These are phyloP conservation scores for Trachythela sp. DNA, from an alignment of 64 coral and sea anemone species.

Conservation along the genomic window DNA sequence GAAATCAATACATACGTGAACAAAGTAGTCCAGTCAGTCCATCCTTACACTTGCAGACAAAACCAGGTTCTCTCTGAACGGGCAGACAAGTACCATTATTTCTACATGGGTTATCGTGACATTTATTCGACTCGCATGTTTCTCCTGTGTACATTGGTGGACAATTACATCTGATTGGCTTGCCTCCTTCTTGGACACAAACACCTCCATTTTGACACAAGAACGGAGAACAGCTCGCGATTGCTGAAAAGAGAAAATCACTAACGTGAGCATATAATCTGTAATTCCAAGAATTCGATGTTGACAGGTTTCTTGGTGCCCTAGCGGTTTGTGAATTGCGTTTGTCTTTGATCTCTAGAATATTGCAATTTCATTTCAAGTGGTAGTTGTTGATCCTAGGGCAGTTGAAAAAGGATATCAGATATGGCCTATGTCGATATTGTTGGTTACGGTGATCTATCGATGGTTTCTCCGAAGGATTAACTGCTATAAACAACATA, in stretches of 20 bases:
- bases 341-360: too few species aligned
- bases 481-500: too few species aligned
- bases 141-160: neutral
- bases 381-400: neutral
- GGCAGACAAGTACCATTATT: conserved; percentile 42
- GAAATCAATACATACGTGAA: neutral
- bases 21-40: conserved; percentile 37
- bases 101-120: conserved; percentile 45
- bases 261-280: too few species aligned
- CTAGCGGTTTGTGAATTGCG: too few species aligned
- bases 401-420: neutral
- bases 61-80: neutral
- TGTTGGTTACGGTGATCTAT: too few species aligned
- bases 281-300: too few species aligned
- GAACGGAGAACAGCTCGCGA: conserved; percentile 2
- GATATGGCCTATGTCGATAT: too few species aligned
- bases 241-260: neutral
- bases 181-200: conserved; percentile 15
- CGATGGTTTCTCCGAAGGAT: too few species aligned
- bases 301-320: too few species aligned
- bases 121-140: neutral
- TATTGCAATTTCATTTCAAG: neutral
- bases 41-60: conserved; percentile 38
- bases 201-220: neutral
- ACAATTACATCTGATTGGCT: neutral